These are phyloP conservation scores for Opisthograptis luteolata DNA, from an alignment of 2,888 invertebrate genomes.

Conservation along the genomic window DNA sequence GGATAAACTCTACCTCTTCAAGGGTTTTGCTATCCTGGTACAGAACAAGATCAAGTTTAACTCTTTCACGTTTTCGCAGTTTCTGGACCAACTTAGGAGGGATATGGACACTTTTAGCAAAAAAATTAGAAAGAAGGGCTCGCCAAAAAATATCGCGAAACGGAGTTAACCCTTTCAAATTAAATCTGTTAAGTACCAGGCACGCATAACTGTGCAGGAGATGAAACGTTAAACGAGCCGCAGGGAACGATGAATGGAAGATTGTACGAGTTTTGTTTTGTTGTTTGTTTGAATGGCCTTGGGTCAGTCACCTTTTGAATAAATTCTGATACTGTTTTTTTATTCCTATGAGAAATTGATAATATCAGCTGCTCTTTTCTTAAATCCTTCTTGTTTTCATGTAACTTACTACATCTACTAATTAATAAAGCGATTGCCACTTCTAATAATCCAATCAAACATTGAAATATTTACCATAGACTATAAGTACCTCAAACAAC, in stretches of 20 bases:
- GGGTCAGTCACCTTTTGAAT: too few relatives aligned
- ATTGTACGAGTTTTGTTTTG: conserved; percentile 27
- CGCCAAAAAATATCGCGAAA: conserved; percentile 32
- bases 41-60: conserved; percentile 39
- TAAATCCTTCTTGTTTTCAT: too few relatives aligned
- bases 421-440: too few relatives aligned
- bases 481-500: too few relatives aligned
- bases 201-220: conserved; percentile 46
- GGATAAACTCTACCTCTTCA: conserved; percentile 17
- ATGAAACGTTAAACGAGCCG: conserved; percentile 47
- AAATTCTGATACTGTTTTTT: too few relatives aligned
- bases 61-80: conserved; percentile 28
- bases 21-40: conserved; percentile 30
- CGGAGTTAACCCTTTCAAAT: conserved; percentile 49
- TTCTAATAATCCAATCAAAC: too few relatives aligned
- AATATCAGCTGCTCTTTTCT: too few relatives aligned
- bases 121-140: conserved; percentile 20
- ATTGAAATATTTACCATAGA: too few relatives aligned
- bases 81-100: too few relatives aligned
- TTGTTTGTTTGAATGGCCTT: conserved; percentile 28
- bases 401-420: too few relatives aligned
- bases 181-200: conserved; percentile 52
- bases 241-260: conserved; percentile 39
- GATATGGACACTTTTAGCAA: too few relatives aligned
- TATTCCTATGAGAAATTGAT: too few relatives aligned